Conservation (phyloP, 2,797 vertebrate genomes). For the Morus bassanus region DNA sequence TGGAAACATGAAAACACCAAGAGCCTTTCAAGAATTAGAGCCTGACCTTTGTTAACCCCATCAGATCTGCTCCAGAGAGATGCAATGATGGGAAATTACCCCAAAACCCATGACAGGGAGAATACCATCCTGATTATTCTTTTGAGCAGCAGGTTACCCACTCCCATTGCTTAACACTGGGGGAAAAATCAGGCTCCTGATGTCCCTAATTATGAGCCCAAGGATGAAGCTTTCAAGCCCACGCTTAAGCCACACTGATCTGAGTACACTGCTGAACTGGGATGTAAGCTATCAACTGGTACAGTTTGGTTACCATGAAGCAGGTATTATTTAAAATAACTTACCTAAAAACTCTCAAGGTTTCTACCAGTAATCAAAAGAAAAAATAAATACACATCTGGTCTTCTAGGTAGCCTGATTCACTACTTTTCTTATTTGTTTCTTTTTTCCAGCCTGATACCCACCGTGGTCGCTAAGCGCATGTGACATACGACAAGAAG, state of each 20-base stretch:
- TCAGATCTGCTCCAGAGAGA: background rate
- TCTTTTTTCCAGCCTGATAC: background rate
- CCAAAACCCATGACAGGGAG: background rate
- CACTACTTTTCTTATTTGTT: background rate
- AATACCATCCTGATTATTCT: background rate
- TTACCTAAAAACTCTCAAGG: background rate
- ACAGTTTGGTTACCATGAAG: background rate
- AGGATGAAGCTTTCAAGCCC: background rate
- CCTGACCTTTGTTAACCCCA: background rate
- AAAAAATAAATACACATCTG: background rate
- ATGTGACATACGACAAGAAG: background rate
- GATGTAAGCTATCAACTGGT: background rate
- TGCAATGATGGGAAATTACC: background rate
- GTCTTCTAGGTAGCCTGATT: background rate
- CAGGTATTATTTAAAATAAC: background rate
- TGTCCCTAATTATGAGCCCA: background rate
- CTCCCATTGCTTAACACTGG: background rate
- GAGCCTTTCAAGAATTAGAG: background rate
- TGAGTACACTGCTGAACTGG: background rate
- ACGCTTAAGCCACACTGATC: background rate
- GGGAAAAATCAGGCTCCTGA: background rate
- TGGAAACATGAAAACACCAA: background rate
- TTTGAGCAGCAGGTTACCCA: background rate
- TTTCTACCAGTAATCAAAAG: background rate
- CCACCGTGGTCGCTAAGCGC: background rate